Evolutionary conservation across 1,140 invertebrate species (phyloP), one percentile per base, ranked within the genome.

Genomic region (Listronotus bonariensis): DNA sequence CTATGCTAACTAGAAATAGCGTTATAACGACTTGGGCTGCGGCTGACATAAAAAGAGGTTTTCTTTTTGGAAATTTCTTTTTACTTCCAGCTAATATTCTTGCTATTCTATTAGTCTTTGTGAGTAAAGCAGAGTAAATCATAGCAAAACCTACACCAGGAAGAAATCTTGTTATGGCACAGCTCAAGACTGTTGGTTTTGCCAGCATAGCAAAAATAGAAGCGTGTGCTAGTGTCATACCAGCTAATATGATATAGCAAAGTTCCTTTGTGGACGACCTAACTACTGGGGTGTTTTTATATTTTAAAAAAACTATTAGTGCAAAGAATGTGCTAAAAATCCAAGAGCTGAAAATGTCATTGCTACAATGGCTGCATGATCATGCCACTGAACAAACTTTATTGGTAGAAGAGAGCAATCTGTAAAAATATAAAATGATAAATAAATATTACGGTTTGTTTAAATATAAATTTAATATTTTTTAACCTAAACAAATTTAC

Each of bases 81-180:
- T 92, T 93, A 48, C 88, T 90, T 1, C 90, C 90, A 10, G 91
- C 90, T 36, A 95, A 82, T 69, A 94, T 93, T 14, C 92, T 77
- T 0, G 91, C 90, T 38, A 95, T 95, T 51, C 92, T 81, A 78
- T 95, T 94, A 0, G 92, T 95, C 82, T 93, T 93, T 3, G 91
- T 93, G 3, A 94, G 82, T 11, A 95, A 78, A 6, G 91, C 88
- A 0, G 89, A 89, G 76, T 93, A 95, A 65, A 94, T 92, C 79
- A 93, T 88, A 0, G 90, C 86, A 72, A 95, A 93, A 41, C 88
- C 88, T 41, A 94, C 81, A 4, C 90, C 90, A 0, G 90, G 90
- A 64, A 92, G 78, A 38, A 89, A 82, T 41, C 90, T 81, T 20
- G 85, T 84, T 8, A 92, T 68, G 12, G 86, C 84, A 77, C 92